Evolutionary conservation across 2,113 vertebrate genomes (phyloP), one percentile per base, ranked within the genome.

Genomic region (Struthidea cinerea): DNA sequence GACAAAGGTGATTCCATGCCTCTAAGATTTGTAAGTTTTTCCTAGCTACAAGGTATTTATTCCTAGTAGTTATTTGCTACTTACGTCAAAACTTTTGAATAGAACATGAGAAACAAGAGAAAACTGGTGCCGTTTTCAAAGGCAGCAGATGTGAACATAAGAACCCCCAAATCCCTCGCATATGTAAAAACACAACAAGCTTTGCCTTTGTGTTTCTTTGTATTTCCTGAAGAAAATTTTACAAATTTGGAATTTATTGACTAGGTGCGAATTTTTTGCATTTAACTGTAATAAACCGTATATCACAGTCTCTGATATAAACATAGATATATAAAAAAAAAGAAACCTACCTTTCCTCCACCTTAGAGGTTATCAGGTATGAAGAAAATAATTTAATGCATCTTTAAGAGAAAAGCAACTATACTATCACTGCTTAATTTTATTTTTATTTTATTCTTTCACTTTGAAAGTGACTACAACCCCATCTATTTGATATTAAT

Each of bases 401-500:
- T 17, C 4, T 68, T 87, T 81, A 52, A 82, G 6, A 41, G 13
- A 59, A 87, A 80, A 87, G 4, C 4, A 67, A 85, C 82, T 27
- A 9, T 47, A 26, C 0, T 39, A 10, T 24, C 24, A 35, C 2
- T 70, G 4, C 0, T 50, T 74, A 41, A 19, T 24, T 47, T 41
- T 57, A 30, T 22, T 26, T 6, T 55, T 27, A 11, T 49, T 37
- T 52, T 14, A 23, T 57, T 44, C 5, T 89, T 74, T 60, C 7
- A 50, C 6, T 82, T 79, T 89, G 17, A 63, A 78, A 50, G 17
- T 28, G 6, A 46, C 3, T 59, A 15, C 4, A 71, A n/a, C 2
- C 15, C 10, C 13, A 49, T 5, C 6, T 60, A 17, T 39, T 83
- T n/a, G 52, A 24, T 67, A 68, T 23, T 69, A 46, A 3, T 42